Conservation (phyloP, 2,797 vertebrate genomes). For the Scleropages formosus region DNA sequence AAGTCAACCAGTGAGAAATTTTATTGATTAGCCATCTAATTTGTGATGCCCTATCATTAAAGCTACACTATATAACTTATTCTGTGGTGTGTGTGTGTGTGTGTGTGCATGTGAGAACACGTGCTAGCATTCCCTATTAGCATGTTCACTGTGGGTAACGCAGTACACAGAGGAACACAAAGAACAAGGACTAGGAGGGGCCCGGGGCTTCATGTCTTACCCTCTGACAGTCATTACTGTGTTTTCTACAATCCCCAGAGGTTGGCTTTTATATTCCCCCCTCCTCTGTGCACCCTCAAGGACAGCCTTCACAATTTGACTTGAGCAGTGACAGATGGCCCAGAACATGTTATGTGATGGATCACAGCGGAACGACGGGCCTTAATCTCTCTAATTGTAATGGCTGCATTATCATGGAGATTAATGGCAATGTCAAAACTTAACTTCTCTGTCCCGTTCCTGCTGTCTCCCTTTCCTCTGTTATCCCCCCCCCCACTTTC, state of each 20-base stretch:
- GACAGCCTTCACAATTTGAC: constrained; percentile 34
- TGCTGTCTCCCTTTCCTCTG: constrained; percentile 36
- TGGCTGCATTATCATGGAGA: constrained; percentile 82
- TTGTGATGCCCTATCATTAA: neutral
- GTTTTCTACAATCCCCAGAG: constrained; percentile 69
- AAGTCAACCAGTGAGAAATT: neutral
- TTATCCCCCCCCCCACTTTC: neutral
- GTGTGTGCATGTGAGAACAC: too few relatives aligned
- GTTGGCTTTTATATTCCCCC: constrained; percentile 45
- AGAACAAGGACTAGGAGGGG: neutral
- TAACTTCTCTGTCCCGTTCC: constrained; percentile 76
- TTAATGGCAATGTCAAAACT: constrained; percentile 87
- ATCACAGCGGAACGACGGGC: constrained; percentile 73
- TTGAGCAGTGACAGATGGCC: constrained; percentile 41
- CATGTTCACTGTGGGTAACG: neutral
- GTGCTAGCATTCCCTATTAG: neutral
- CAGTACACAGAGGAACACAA: neutral
- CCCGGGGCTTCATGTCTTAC: constrained; percentile 60
- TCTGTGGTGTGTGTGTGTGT: neutral
- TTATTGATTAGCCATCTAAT: neutral
- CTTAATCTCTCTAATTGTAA: constrained; percentile 85
- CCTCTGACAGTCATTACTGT: constrained; percentile 53
- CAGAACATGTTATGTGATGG: constrained; percentile 74
- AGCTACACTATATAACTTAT: neutral
- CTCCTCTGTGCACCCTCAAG: constrained; percentile 15